A percentile compares a stretch with the other conserved stretches of the same genome.
Evolutionary conservation across 2,113 vertebrate genomes (phyloP).

Genomic region (Nettapus auritus): DNA sequence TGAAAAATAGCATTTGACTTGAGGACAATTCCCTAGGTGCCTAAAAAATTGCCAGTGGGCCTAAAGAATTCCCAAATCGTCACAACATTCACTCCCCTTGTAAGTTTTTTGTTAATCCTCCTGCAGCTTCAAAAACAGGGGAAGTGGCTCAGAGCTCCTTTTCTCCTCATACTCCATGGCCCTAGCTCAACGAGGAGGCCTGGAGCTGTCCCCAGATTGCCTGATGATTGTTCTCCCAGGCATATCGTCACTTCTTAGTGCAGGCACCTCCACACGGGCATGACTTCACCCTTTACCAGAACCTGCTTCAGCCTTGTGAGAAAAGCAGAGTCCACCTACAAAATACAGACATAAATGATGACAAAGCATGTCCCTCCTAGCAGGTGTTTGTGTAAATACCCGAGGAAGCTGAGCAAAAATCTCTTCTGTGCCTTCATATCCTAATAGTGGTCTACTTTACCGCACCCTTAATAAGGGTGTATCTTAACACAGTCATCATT

Average conservation of each 20-base stretch:
- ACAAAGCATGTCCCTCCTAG: background rate
- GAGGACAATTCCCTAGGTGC: background rate
- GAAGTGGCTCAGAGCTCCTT: background rate
- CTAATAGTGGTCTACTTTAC: background rate
- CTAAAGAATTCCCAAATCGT: background rate
- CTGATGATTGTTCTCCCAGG: background rate
- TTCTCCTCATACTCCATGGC: background rate
- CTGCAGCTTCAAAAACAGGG: background rate
- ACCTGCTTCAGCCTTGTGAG: background rate
- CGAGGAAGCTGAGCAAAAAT: background rate
- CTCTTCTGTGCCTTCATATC: background rate
- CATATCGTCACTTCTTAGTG: background rate
- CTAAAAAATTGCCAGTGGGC: background rate
- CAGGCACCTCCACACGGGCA: background rate
- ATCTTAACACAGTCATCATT: background rate
- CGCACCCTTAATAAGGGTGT: background rate
- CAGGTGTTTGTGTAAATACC: background rate
- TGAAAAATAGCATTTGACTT: background rate
- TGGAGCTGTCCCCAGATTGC: background rate
- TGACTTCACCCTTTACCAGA: background rate
- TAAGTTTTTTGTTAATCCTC: background rate
- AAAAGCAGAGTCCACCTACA: background rate
- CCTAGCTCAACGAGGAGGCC: rapidly evolving
- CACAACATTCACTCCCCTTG: background rate
- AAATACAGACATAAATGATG: background rate